phyloP scores from a whole-genome alignment of 2,797 vertebrate genomes.

The Gallinago solitaria region DNA sequence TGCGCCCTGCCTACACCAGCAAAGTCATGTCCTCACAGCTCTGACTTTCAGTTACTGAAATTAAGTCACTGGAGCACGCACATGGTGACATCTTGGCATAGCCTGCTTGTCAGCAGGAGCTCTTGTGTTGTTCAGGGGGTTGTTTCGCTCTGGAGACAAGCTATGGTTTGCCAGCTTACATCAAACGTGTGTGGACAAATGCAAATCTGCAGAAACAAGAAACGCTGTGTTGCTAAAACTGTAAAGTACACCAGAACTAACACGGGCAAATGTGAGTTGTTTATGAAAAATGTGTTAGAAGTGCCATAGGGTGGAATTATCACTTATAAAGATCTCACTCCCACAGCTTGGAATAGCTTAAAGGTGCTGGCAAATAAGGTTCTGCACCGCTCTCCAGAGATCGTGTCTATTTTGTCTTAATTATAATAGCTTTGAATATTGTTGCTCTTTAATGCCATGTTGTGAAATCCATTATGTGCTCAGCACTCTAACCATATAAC shows the following conservation, averaged over 20 bases:
- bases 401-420: slow-evolving; percentile 13
- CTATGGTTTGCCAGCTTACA: slow-evolving; percentile 1
- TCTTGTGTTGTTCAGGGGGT: not conserved
- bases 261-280: slow-evolving; percentile 33
- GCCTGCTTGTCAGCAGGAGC: not conserved
- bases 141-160: not conserved
- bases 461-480: not conserved
- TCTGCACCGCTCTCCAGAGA: not conserved
- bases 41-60: not conserved
- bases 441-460: not conserved
- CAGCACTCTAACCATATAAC: not conserved
- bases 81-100: not conserved
- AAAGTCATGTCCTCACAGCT: not conserved
- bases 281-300: slow-evolving; percentile 46
- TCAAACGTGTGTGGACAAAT: not conserved
- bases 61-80: not conserved
- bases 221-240: slow-evolving; percentile 11
- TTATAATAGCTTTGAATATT: slow-evolving; percentile 12
- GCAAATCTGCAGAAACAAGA: slow-evolving; percentile 32
- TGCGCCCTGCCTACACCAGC: not conserved
- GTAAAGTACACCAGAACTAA: slow-evolving; percentile 22
- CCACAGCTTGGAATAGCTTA: not conserved
- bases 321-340: slow-evolving; percentile 37
- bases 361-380: slow-evolving; percentile 41
- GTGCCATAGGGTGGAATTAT: slow-evolving; percentile 37